A percentile compares a stretch with the other conserved stretches of the same genome.
Conservation (phyloP, 2,113 vertebrate species). For the Paratilapia polleni region DNA sequence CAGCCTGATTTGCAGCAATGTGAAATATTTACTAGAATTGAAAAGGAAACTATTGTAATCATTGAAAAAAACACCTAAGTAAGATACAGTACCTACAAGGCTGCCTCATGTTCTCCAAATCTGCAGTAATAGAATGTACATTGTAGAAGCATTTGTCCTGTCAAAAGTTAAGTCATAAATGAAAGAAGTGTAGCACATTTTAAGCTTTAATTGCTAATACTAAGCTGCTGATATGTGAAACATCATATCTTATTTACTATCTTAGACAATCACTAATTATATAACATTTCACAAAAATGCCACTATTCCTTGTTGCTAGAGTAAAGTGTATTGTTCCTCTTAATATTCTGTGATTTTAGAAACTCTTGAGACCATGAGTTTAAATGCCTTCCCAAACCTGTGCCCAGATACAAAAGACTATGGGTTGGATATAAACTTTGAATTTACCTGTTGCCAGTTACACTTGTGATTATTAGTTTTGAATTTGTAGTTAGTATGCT, state of each 20-base stretch:
- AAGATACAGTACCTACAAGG: background rate
- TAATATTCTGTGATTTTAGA: background rate
- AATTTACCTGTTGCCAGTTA: background rate
- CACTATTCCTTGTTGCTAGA: background rate
- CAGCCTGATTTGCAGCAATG: no score
- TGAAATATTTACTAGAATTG: background rate
- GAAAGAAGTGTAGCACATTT: background rate
- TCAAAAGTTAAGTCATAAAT: background rate
- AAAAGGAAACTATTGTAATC: background rate
- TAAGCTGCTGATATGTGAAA: background rate
- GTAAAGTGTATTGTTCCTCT: background rate
- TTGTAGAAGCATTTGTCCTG: background rate
- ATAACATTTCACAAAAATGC: background rate
- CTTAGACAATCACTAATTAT: background rate
- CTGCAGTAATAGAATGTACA: background rate
- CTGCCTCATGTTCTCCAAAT: background rate
- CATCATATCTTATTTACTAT: background rate
- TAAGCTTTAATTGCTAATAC: background rate
- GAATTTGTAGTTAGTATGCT: background rate
- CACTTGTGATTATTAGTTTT: background rate
- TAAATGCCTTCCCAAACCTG: background rate
- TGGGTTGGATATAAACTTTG: background rate
- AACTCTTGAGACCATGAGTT: background rate
- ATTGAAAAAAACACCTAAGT: background rate
- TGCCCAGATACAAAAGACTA: background rate